Conservation (phyloP, 2,797 vertebrate species). For the Danio aesculapii region DNA sequence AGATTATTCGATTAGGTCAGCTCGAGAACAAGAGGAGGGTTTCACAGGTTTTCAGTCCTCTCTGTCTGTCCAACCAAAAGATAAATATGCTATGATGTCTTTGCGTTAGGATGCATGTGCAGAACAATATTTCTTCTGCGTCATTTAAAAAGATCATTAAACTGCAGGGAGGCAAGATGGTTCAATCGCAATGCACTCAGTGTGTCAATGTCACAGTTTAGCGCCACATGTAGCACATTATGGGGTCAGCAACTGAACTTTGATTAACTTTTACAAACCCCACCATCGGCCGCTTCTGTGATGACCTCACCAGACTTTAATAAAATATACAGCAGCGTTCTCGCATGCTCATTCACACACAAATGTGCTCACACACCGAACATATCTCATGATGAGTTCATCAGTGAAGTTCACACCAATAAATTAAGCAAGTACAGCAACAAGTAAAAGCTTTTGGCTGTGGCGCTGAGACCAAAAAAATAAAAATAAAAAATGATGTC, state of each 20-base stretch:
- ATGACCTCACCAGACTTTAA: constrained; percentile 40
- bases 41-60: constrained; percentile 4
- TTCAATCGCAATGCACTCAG: constrained; percentile 7
- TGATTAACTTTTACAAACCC: constrained; percentile 28
- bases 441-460: neutral
- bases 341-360: constrained; percentile 28
- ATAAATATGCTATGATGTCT: constrained; percentile 22
- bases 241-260: constrained; percentile 33
- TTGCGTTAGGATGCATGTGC: constrained; percentile 1
- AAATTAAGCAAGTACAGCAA: neutral
- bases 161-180: constrained; percentile 2
- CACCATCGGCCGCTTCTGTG: neutral
- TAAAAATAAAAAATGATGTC: neutral
- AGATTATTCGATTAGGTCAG: neutral
- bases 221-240: constrained; percentile 45
- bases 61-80: constrained; percentile 1
- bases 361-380: constrained; percentile 8
- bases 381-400: constrained; percentile 49
- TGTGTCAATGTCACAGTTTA: constrained; percentile 43
- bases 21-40: neutral
- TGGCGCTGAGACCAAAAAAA: neutral
- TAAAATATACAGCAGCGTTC: constrained; percentile 14
- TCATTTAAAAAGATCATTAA: constrained; percentile 39
- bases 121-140: constrained; percentile 31
- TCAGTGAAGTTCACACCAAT: constrained; percentile 29